phyloP scores from a whole-genome alignment of 1,140 invertebrate species.

The Lepidotrigona ventralis region DNA sequence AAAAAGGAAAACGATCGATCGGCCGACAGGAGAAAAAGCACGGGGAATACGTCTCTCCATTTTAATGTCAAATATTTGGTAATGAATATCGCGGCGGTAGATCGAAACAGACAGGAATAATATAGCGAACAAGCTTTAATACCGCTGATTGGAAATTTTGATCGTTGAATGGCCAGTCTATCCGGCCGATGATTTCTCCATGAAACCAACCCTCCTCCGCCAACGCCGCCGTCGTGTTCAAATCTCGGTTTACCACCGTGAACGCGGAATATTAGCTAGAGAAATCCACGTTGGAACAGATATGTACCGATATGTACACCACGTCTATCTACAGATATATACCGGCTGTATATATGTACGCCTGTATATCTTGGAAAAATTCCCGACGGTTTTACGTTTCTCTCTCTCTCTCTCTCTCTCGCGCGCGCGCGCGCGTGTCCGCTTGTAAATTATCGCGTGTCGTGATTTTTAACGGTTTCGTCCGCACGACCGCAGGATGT shows the following conservation, averaged over 20 bases:
- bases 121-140: constrained; percentile 70
- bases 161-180: constrained; percentile 63
- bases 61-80: constrained; percentile 74
- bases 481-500: not conserved
- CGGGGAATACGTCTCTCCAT: constrained; percentile 44
- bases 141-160: constrained; percentile 75
- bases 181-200: constrained; percentile 56
- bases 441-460: constrained; percentile 4
- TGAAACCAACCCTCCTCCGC: constrained; percentile 59
- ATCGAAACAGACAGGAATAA: constrained; percentile 56
- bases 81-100: constrained; percentile 70
- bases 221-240: constrained; percentile 49
- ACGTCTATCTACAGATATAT: not conserved
- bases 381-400: not conserved
- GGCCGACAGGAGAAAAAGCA: not conserved
- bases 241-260: constrained; percentile 37
- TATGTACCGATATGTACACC: too few relatives aligned
- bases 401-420: too few relatives aligned
- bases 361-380: not conserved
- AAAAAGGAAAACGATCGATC: constrained; percentile 13
- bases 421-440: too few relatives aligned
- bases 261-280: constrained; percentile 51
- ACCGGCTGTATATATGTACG: not conserved
- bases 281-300: constrained; percentile 41
- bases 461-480: not conserved